Evolutionary conservation across 2,888 invertebrate species (phyloP), one percentile per base, ranked within the genome.

Genomic region (Venusia cambrica): DNA sequence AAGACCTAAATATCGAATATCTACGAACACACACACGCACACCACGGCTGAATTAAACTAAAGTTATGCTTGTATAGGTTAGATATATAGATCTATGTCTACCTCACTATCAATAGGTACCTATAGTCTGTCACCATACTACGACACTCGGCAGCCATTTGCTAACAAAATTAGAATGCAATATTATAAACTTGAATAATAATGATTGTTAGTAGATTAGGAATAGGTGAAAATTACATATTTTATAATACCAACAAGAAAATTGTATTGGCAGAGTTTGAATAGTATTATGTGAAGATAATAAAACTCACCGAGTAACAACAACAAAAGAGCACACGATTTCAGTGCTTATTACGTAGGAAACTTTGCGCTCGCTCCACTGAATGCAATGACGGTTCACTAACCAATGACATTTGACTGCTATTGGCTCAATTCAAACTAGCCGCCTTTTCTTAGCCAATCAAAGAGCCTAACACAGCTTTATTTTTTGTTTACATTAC

Each of bases 301-400:
- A 60, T 62, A 57, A 61, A 73, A 83, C 84, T 87, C 75, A 85
- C 87, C 80, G 50, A 73, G 66, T 68, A 76, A 71, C 74, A 76
- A 77, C 78, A 64, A 63, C 54, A 67, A 73, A 74, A 67, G 76
- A 73, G 71, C 81, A 85, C 83, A 87, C 87, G 83, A 87, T 85
- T 87, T 84, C 84, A 83, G 85, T 70, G 81, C 87, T 83, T 87
- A 87, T 84, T 84, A 84, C 83, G 84, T 83, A 79, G 79, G 73
- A 59, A 77, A 83, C 80, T 79, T 84, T 74, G 73, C 69, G 71
- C 68, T 76, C 63, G 60, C 66, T 71, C 66, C 64, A 76, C 73
- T 73, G 73, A 77, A 76, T 74, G 73, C 69, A 69, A 20, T 56
- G 71, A 73, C 59, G 63, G 62, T 54, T 69, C 64, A 74, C 74